Base-by-base conservation (phyloP, 2,113 vertebrate species). In the Mormoops blainvillei region DNA sequence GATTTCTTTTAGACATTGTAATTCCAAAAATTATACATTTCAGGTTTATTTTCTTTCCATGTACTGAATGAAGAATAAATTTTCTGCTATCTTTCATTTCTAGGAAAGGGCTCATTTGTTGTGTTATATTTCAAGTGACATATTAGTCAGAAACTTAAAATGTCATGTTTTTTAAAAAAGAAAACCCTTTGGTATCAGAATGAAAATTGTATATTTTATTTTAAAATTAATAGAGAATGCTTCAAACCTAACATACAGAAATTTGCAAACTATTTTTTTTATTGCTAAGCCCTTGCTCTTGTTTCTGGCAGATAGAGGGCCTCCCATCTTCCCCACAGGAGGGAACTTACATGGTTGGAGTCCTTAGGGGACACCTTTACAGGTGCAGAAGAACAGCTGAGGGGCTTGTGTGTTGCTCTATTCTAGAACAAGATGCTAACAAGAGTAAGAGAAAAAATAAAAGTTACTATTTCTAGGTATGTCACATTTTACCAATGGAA, bases 1-100 rank as follows among this genome's bases (percentile, higher is more conserved):
- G 7, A 41, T 91, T 97, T 71, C 63, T 63, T 83, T 93, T 84
- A 73, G 28, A 91, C 45, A 58, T 94, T 58, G 50, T 68, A 89
- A 45, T 96, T 94, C 22, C 61, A 65, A 89, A 78, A 90, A 87
- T 33, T 95, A 87, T 19, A 45, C 36, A 83, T 65, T 89, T 86
- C 50, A 77, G 16, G 24, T 92, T 98, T 89, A 73, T 48, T 94
- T 89, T 70, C 33, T 98, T 96, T 87, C 89, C 41, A 95, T 11
- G 70, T 97, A 26, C n/a, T 93, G 65, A 94, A 86, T 92, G 43
- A 97, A 96, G n/a, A 97, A 94, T 96, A 95, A 89, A 89, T 89
- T 76, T 92, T 92, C 89, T 89, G 33, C 7, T 92, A 74, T 36
- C 33, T 89, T 96, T 92, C 50, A 52, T 89, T 41, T 88, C 36